Percentiles rank a stretch among this genome's conserved stretches.
Evolutionary conservation across 2,888 invertebrate genomes (phyloP).

Genomic region (Osedax frankpressi): DNA sequence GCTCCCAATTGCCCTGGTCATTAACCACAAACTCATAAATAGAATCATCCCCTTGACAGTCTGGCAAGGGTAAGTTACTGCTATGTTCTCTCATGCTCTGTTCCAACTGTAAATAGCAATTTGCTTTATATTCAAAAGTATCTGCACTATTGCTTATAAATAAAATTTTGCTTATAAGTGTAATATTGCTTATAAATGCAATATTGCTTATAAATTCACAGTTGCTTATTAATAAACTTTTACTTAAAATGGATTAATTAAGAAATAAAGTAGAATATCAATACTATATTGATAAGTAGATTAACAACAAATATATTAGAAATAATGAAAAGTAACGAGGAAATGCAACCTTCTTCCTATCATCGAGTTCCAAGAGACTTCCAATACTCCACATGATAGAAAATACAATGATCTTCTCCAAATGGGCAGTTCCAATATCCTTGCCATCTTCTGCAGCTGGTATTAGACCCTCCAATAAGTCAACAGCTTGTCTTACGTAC

Average conservation of each 20-base stretch:
- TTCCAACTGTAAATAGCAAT: slow-evolving; percentile 36
- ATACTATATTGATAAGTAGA: no score
- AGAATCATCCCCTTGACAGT: slow-evolving; percentile 39
- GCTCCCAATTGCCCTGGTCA: slow-evolving; percentile 58
- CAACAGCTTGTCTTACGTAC: slow-evolving; percentile 59
- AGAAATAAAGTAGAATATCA: no score
- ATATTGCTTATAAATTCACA: no score
- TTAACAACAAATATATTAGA: background rate
- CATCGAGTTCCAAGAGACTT: slow-evolving; percentile 68
- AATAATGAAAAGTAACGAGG: background rate
- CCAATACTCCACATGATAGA: slow-evolving; percentile 81
- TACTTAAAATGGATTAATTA: no score
- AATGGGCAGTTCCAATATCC: slow-evolving; percentile 49
- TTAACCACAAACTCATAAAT: slow-evolving; percentile 44
- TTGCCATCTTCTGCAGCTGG: slow-evolving; percentile 52
- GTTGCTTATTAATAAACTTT: no score
- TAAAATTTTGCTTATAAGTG: no score
- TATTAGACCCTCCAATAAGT: slow-evolving; percentile 69
- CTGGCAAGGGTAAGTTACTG: slow-evolving; percentile 36
- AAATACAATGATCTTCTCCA: slow-evolving; percentile 73
- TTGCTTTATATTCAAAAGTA: no score
- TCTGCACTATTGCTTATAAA: no score
- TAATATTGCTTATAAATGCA: no score
- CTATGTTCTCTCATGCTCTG: slow-evolving; percentile 33
- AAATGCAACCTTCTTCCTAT: slow-evolving; percentile 59